A percentile compares a stretch with the other conserved stretches of the same genome.
Conservation (phyloP, 2,888 invertebrate genomes). For the Girardia tigrina region DNA sequence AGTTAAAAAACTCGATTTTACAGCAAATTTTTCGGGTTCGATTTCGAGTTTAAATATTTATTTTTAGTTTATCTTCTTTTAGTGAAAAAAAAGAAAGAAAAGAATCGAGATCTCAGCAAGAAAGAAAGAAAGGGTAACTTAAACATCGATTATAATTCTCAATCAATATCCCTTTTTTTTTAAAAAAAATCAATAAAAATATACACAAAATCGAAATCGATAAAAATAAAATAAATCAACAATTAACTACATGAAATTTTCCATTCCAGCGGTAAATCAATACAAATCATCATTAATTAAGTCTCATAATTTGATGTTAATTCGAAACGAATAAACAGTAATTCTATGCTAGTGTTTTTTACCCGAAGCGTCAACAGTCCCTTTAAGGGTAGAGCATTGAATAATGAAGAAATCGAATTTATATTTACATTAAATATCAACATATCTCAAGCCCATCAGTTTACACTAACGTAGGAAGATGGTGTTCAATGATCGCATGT, state of each 20-base stretch:
- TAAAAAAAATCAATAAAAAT: neutral
- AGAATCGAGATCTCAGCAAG: too few relatives aligned
- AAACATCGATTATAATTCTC: neutral
- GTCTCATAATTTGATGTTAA: conserved; percentile 9
- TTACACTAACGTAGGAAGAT: neutral
- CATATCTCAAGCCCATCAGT: conserved; percentile 23
- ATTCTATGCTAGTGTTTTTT: conserved; percentile 8
- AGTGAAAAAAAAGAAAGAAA: too few relatives aligned
- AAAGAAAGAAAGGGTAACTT: too few relatives aligned
- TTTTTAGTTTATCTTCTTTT: too few relatives aligned
- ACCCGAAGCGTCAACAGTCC: conserved; percentile 20
- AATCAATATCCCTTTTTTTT: neutral
- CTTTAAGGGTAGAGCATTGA: neutral
- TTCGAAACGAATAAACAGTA: conserved; percentile 17
- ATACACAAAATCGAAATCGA: too few relatives aligned
- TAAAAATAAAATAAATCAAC: too few relatives aligned
- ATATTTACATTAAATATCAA: conserved; percentile 23
- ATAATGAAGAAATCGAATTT: neutral
- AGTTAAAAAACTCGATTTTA: too few relatives aligned
- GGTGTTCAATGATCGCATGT: conserved; percentile 1
- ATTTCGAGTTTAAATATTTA: too few relatives aligned
- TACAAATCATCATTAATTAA: neutral
- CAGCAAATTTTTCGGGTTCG: too few relatives aligned
- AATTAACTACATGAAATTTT: too few relatives aligned
- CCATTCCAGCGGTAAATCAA: conserved; percentile 16